Base-by-base conservation (phyloP, 2,113 vertebrate species). In the Hypomesus transpacificus region DNA sequence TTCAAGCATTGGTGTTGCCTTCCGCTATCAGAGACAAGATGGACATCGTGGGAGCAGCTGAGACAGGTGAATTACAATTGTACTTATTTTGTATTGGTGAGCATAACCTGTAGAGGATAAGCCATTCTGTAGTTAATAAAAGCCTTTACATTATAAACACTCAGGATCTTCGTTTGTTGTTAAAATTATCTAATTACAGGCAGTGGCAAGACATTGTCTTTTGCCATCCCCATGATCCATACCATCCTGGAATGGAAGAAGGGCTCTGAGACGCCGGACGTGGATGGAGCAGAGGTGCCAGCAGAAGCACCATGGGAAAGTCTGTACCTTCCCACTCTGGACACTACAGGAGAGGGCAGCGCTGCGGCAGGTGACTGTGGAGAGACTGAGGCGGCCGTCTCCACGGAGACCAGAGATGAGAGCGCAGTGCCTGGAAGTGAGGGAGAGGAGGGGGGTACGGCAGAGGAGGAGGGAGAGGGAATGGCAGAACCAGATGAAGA, bases 151-250 rank as follows among this genome's bases (percentile, higher is more conserved):
- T 46, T 46, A 9, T 46, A 9, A 64, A 18, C 3, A 16, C 3
- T 68, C 13, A 11, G 39, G 17, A 14, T 21, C 28, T 34, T 52
- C 14, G 18, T 1, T 1, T n/a, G 51, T 14, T 46, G 20, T 7
- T 59, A 62, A 46, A n/a, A 4, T 56, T 17, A 16, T 56, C 1
- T 79, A 52, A 16, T 85, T 79, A 82, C 82, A 99, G 97, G 96
- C 86, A 98, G 97, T 0, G 97, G 97, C 14, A 99, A 99, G 87
- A 99, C 97, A 0, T 90, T 98, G 66, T 95, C 96, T 68, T 99
- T 98, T 84, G 96, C 94, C 57, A 98, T 99, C 82, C 97, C 97
- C 1, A 94, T 99, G 93, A 97, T 99, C 82, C 93, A 99, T 58
- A 80, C 88, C 52, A 94, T 98, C 82, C 86, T 98, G 71, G 91